Base-by-base conservation (phyloP, 2,888 invertebrate species). In the Tyria jacobaeae region DNA sequence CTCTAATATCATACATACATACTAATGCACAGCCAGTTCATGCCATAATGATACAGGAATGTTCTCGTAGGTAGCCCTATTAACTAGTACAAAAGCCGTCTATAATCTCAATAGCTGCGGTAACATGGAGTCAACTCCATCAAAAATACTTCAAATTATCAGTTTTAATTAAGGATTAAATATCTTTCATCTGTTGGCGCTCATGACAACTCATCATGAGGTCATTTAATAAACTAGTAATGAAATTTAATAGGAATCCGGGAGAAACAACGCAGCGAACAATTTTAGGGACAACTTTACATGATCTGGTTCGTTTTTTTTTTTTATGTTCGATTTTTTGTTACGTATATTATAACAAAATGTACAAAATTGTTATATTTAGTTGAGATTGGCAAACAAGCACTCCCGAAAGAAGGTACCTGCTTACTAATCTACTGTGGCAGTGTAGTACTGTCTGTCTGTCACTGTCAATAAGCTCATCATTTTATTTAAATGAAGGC, bases 181-280 rank as follows among this genome's bases (percentile, higher is more conserved):
- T 66, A 50, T 60, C 9, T 60, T 27, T 17, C 15, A n/a, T 44
- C 34, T 44, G 49, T 50, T 5, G 27, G n/a, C 49, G 54, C 34
- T 52, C 50, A 27, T 44, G 44, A 51, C 51, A 35, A 15, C 34
- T 21, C 49, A 25, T 41, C 31, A 37, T 44, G 12, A 5, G 35
- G 21, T 12, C 27, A 41, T 34, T 57, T 51, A 25, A 35, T 49
- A 35, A 55, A 34, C 35, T 25, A 37, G 59, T 25, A 35, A 35
- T 59, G 44, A 59, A 59, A 35, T 35, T 76, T 62, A 57, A 51
- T 58, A 62, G 48, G 49, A 62, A 64, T 24, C 35, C 60, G 24
- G 37, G 56, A 62, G 60, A 62, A 59, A 41, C 41, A 34, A 64
- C 78, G 71, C 31, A 71, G 65, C 78, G 64, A 74, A 77, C 77